These are phyloP conservation scores for Callyntrura sp. DNA, from an alignment of 2,888 invertebrate species.

Conservation along the genomic window DNA sequence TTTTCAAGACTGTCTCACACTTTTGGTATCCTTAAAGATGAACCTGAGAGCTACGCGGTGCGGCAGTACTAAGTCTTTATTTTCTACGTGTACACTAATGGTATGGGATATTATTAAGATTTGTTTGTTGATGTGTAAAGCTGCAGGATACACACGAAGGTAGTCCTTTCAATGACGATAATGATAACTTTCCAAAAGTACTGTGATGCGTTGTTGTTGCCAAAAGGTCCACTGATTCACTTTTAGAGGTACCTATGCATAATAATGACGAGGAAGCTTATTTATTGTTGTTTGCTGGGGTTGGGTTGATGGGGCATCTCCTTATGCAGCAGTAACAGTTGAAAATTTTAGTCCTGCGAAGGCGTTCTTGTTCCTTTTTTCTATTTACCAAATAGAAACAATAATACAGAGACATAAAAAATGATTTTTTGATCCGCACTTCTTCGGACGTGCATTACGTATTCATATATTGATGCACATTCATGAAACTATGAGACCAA, in stretches of 20 bases:
- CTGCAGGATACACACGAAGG: conserved; percentile 24
- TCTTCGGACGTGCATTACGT: not conserved
- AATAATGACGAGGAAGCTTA: not conserved
- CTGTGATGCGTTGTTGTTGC: not conserved
- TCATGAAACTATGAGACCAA: too few relatives aligned
- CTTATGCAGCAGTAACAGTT: not conserved
- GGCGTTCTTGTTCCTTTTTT: conserved; percentile 20
- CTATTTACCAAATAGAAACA: not conserved
- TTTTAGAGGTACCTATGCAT: conserved; percentile 31
- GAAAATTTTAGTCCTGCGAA: not conserved
- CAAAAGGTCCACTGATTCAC: conserved; percentile 20
- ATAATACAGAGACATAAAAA: not conserved
- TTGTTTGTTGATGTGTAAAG: conserved; percentile 47
- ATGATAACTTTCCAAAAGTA: conserved; percentile 54
- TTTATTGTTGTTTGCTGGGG: not conserved
- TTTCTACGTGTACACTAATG: conserved; percentile 7
- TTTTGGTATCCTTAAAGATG: conserved; percentile 1
- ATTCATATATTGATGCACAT: too few relatives aligned
- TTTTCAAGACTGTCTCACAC: conserved; percentile 31
- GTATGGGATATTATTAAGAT: conserved; percentile 26
- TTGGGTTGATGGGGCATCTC: conserved; percentile 19
- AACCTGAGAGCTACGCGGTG: not conserved
- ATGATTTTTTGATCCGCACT: not conserved
- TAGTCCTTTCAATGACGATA: conserved; percentile 38
- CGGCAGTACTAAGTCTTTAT: not conserved